Percentiles rank a stretch among this genome's conserved stretches.
Evolutionary conservation across 2,888 invertebrate species (phyloP).

Genomic region (Aleiodes alternator): DNA sequence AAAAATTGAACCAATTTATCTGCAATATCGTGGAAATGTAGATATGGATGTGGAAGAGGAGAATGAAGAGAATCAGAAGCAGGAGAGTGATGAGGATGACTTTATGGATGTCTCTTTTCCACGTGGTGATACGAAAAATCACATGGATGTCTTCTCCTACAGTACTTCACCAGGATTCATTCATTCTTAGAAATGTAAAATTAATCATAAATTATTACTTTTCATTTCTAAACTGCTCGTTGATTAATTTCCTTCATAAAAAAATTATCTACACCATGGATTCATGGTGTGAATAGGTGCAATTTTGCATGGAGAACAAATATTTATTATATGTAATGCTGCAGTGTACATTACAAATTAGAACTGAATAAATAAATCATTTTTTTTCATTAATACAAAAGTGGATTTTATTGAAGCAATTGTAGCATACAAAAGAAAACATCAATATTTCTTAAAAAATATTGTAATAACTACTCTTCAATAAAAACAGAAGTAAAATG

Average conservation of each 20-base stretch:
- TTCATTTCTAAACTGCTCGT: no score
- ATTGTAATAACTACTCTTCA: background rate
- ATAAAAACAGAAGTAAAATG: background rate
- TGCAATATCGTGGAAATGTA: conserved; percentile 74
- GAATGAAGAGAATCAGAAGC: conserved; percentile 56
- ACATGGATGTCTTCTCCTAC: conserved; percentile 56
- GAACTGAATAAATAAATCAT: conserved; percentile 19
- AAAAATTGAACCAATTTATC: conserved; percentile 75
- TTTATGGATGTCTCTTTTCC: conserved; percentile 58
- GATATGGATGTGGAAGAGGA: conserved; percentile 55
- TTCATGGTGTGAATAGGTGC: background rate
- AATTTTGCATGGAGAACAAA: background rate
- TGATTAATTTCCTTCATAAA: no score
- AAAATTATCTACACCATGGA: background rate
- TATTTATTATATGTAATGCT: conserved; percentile 19
- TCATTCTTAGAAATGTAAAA: conserved; percentile 46
- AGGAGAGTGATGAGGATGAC: conserved; percentile 59
- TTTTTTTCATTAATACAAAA: conserved; percentile 9
- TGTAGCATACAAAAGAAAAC: conserved; percentile 1
- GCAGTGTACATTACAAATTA: background rate
- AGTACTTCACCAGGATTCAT: conserved; percentile 58
- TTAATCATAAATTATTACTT: background rate
- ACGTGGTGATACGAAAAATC: conserved; percentile 51
- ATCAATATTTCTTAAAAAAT: background rate
- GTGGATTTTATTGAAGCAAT: conserved; percentile 7